phyloP scores from a whole-genome alignment of 2,888 invertebrate genomes.

The Eupithecia subumbrata region DNA sequence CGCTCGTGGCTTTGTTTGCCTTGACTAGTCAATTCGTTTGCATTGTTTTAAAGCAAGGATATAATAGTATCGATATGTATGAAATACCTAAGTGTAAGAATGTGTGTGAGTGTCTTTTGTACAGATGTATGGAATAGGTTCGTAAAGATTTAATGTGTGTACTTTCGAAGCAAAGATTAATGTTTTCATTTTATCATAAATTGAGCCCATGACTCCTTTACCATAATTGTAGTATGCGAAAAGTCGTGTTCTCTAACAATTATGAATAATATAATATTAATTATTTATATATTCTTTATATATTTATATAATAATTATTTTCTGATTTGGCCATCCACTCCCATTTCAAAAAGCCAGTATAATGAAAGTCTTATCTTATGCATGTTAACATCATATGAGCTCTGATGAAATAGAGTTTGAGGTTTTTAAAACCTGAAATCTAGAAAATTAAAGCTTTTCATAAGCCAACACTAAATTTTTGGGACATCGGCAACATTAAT shows the following conservation, averaged over 20 bases:
- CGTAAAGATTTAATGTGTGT: not conserved
- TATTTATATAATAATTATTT: too few relatives aligned
- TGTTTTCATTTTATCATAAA: not conserved
- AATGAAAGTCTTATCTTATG: not conserved
- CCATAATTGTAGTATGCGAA: too few relatives aligned
- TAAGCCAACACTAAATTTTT: too few relatives aligned
- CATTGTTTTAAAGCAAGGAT: not conserved
- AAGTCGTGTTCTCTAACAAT: too few relatives aligned
- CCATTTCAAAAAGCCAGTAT: not conserved
- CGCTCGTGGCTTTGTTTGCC: not conserved
- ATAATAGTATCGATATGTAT: not conserved
- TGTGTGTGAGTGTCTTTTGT: not conserved
- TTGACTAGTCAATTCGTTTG: conserved; percentile 13
- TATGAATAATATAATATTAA: too few relatives aligned
- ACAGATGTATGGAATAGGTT: not conserved
- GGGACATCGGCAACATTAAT: too few relatives aligned
- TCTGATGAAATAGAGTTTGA: not conserved
- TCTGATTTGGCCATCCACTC: too few relatives aligned
- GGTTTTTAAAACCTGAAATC: not conserved
- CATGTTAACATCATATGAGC: not conserved
- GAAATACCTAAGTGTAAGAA: not conserved
- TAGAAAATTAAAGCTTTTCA: not conserved
- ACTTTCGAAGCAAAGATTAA: not conserved
- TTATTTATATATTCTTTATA: too few relatives aligned
- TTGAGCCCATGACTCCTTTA: too few relatives aligned